phyloP scores from a whole-genome alignment of 2,797 vertebrate species.

The Odontamblyopus lacepedii region DNA sequence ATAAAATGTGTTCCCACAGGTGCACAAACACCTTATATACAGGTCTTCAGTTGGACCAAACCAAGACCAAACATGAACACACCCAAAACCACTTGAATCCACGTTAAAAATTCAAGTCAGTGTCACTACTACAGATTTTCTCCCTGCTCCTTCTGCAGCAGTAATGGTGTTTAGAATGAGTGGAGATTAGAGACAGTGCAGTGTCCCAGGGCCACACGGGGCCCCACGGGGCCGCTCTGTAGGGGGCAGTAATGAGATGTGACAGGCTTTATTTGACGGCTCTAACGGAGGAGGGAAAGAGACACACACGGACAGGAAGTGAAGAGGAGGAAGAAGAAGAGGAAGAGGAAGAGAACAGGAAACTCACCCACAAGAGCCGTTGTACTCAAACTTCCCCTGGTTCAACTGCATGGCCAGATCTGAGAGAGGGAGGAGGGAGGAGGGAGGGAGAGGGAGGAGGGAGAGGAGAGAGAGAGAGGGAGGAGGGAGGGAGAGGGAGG shows the following conservation, averaged over 20 bases:
- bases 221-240: not conserved
- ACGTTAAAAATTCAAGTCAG: not conserved
- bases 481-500: not conserved
- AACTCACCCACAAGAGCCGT: slow-evolving; percentile 97
- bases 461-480: not conserved
- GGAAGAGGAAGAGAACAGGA: slow-evolving; percentile 27
- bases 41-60: too few species aligned
- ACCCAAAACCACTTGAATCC: too few species aligned
- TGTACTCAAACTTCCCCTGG: slow-evolving; percentile 99
- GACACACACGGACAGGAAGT: slow-evolving; percentile 3
- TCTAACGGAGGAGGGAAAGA: slow-evolving; percentile 25
- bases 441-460: not conserved
- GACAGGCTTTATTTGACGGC: slow-evolving; percentile 78
- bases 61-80: too few species aligned
- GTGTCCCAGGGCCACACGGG: slow-evolving; percentile 29
- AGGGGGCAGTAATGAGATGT: slow-evolving; percentile 73
- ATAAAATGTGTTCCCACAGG: too few species aligned
- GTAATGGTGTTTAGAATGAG: slow-evolving; percentile 48
- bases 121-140: not conserved
- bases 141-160: slow-evolving; percentile 18
- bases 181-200: slow-evolving; percentile 39
- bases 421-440: slow-evolving; percentile 55
- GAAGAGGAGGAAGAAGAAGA: not conserved
- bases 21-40: too few species aligned
- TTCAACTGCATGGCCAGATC: slow-evolving; percentile 99